phyloP scores from a whole-genome alignment of 2,888 invertebrate genomes.

The Lomographa bimaculata region DNA sequence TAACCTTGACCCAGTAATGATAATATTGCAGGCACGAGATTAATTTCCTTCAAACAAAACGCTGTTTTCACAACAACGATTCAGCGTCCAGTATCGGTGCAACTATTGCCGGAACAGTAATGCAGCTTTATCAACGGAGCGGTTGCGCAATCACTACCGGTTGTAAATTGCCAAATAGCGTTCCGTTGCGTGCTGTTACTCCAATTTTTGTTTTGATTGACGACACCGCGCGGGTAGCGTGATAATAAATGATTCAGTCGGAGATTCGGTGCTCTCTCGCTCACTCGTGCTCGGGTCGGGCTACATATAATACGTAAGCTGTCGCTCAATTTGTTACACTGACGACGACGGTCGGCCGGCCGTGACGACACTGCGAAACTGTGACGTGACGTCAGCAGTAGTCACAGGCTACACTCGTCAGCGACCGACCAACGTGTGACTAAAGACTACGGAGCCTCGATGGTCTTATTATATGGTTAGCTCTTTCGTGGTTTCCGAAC shows the following conservation, averaged over 20 bases:
- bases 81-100: constrained; percentile 20
- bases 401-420: constrained; percentile 28
- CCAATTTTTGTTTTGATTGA: constrained; percentile 38
- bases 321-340: constrained; percentile 31
- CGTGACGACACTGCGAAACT: constrained; percentile 34
- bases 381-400: constrained; percentile 35
- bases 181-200: constrained; percentile 34
- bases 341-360: no score
- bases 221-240: constrained; percentile 35
- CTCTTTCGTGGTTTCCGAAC: constrained; percentile 12
- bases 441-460: constrained; percentile 25
- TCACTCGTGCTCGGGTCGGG: constrained; percentile 13
- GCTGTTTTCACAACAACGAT: constrained; percentile 27
- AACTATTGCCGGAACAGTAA: constrained; percentile 20
- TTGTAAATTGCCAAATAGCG: constrained; percentile 31
- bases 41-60: constrained; percentile 23
- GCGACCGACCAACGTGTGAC: constrained; percentile 18
- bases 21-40: constrained; percentile 12
- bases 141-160: constrained; percentile 30
- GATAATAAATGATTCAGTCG: constrained; percentile 52
- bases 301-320: constrained; percentile 6
- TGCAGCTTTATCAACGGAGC: constrained; percentile 29
- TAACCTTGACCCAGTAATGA: constrained; percentile 18
- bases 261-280: constrained; percentile 27
- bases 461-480: no score